A percentile compares a stretch with the other conserved stretches of the same genome.
These are phyloP conservation scores for Heterocephalus glaber DNA, from an alignment of 2,113 vertebrate species.

Conservation along the genomic window DNA sequence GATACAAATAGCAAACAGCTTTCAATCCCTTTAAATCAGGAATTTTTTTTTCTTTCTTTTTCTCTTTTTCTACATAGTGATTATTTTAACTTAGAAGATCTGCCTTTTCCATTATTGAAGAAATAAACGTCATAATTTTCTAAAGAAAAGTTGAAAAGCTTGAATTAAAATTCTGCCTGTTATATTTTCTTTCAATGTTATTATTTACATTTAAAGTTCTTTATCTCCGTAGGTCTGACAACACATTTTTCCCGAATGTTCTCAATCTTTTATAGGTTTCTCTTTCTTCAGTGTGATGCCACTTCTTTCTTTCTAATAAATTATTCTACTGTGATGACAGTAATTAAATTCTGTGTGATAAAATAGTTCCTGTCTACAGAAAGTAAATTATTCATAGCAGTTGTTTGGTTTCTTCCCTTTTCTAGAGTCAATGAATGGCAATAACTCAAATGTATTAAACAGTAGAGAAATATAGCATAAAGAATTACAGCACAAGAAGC, in stretches of 20 bases:
- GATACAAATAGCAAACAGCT: background rate
- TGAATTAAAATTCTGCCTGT: background rate
- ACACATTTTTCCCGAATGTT: background rate
- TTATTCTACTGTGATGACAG: constrained; percentile 51
- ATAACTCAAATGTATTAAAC: background rate
- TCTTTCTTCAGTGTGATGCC: constrained; percentile 20
- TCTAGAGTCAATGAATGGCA: background rate
- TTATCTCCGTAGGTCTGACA: constrained; percentile 33
- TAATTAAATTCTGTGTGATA: constrained; percentile 38
- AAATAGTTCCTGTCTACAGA: constrained; percentile 53
- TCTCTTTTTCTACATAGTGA: constrained; percentile 31
- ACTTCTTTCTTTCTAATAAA: constrained; percentile 29
- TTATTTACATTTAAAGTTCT: constrained; percentile 36
- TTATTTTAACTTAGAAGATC: constrained; percentile 20
- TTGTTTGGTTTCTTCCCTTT: constrained; percentile 40
- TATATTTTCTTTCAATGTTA: constrained; percentile 30
- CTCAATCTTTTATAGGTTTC: constrained; percentile 44
- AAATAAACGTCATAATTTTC: constrained; percentile 32
- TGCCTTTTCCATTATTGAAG: constrained; percentile 49
- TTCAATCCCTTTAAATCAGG: constrained; percentile 42
- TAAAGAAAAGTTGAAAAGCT: constrained; percentile 48
- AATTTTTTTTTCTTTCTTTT: background rate
- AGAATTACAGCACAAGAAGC: background rate
- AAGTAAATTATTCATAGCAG: background rate
- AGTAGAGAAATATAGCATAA: background rate